Evolutionary conservation across 2,888 invertebrate genomes (phyloP).

Genomic region (Notocelia uddmanniana): DNA sequence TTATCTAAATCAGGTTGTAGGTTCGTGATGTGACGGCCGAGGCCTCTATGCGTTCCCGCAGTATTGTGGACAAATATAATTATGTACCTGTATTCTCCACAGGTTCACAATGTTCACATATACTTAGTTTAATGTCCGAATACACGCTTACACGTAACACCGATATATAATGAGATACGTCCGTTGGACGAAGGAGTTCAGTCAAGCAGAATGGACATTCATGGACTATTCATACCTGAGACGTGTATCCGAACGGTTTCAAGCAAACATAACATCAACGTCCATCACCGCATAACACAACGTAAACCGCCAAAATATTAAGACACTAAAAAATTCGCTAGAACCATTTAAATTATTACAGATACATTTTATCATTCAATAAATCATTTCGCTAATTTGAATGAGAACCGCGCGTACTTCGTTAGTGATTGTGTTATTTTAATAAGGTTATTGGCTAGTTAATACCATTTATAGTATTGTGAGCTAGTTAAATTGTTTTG

Average conservation of each 20-base stretch:
- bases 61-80: slow-evolving; percentile 71
- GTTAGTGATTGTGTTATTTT: slow-evolving; percentile 19
- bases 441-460: neutral
- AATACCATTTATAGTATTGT: neutral
- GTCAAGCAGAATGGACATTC: slow-evolving; percentile 39
- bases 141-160: slow-evolving; percentile 43
- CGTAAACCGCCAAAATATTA: slow-evolving; percentile 72
- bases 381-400: slow-evolving; percentile 74
- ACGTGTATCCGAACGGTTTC: slow-evolving; percentile 48
- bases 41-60: slow-evolving; percentile 58
- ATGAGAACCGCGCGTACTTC: slow-evolving; percentile 64
- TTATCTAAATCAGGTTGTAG: slow-evolving; percentile 78
- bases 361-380: slow-evolving; percentile 63
- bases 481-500: too few species aligned
- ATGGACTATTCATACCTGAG: slow-evolving; percentile 31
- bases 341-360: slow-evolving; percentile 68
- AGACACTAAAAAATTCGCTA: slow-evolving; percentile 83
- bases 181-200: slow-evolving; percentile 20
- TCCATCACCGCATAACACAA: slow-evolving; percentile 73
- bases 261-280: slow-evolving; percentile 80
- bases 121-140: slow-evolving; percentile 41
- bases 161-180: slow-evolving; percentile 32
- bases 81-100: slow-evolving; percentile 67
- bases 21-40: slow-evolving; percentile 68
- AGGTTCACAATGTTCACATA: slow-evolving; percentile 40